phyloP scores from a whole-genome alignment of 2,888 invertebrate species.

The Acleris literana region DNA sequence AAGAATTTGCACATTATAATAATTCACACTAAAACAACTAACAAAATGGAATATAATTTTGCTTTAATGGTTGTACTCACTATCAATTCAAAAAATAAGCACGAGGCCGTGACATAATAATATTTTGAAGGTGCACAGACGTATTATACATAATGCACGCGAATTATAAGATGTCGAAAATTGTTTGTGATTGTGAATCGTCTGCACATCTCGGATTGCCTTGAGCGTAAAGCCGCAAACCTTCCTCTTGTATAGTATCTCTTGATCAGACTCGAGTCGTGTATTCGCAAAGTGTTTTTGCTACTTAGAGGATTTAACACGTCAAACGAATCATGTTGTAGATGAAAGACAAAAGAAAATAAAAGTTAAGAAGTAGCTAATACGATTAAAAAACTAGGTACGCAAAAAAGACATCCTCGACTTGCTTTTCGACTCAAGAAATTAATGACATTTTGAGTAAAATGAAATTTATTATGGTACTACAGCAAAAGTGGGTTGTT shows the following conservation, averaged over 20 bases:
- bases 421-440: too few species aligned
- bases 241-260: conserved; percentile 9
- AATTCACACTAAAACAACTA: too few species aligned
- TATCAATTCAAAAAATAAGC: conserved; percentile 14
- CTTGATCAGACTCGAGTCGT: conserved; percentile 2
- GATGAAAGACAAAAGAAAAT: too few species aligned
- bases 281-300: not conserved
- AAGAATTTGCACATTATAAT: too few species aligned
- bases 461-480: too few species aligned
- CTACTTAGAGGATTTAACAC: not conserved
- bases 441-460: too few species aligned
- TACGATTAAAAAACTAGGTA: too few species aligned
- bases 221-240: conserved; percentile 21
- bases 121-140: conserved; percentile 2
- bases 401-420: too few species aligned
- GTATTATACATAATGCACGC: not conserved
- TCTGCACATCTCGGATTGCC: conserved; percentile 18
- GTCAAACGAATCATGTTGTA: too few species aligned
- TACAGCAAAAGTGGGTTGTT: too few species aligned
- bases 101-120: conserved; percentile 23
- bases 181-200: conserved; percentile 19
- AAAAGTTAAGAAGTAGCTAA: too few species aligned
- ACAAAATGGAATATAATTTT: too few species aligned
- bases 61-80: not conserved
- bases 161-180: conserved; percentile 19